phyloP scores from a whole-genome alignment of 2,113 vertebrate species.

The Lampris megalopsis region DNA sequence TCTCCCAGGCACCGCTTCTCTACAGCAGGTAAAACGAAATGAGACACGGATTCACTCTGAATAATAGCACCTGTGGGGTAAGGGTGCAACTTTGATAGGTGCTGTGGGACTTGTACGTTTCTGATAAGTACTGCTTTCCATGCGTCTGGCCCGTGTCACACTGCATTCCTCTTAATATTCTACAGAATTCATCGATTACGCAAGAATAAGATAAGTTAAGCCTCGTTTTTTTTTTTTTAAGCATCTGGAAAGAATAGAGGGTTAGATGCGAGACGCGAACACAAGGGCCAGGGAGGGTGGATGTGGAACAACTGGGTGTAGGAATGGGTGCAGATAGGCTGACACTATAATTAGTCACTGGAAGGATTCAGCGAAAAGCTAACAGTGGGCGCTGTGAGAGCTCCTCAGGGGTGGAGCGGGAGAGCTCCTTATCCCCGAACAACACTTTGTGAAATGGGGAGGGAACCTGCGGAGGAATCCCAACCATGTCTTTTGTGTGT shows the following conservation, averaged over 20 bases:
- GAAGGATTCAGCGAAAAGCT: slow-evolving; percentile 50
- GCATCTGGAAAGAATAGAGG: slow-evolving; percentile 11
- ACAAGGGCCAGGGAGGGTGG: slow-evolving; percentile 2
- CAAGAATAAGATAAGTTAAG: background rate
- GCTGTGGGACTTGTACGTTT: no score
- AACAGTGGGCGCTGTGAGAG: slow-evolving; percentile 54
- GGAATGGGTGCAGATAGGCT: slow-evolving; percentile 46
- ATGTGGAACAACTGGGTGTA: slow-evolving; percentile 56
- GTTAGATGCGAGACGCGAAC: background rate
- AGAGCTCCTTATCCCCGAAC: slow-evolving; percentile 53
- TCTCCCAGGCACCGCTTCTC: background rate
- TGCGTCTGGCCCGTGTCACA: background rate
- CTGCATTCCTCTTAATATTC: background rate
- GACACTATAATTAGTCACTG: slow-evolving; percentile 66
- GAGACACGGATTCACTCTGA: no score
- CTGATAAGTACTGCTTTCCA: background rate
- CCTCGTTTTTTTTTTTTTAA: background rate
- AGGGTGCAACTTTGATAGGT: no score
- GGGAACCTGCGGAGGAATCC: slow-evolving; percentile 59
- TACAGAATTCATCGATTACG: background rate
- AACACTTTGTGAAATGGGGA: slow-evolving; percentile 50
- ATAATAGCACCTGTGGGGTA: no score
- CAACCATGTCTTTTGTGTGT: slow-evolving; percentile 37
- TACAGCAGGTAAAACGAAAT: background rate
- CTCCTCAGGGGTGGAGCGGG: slow-evolving; percentile 30